Base-by-base conservation (phyloP, 1,140 invertebrate species). In the Rhizoglyphus robini region DNA sequence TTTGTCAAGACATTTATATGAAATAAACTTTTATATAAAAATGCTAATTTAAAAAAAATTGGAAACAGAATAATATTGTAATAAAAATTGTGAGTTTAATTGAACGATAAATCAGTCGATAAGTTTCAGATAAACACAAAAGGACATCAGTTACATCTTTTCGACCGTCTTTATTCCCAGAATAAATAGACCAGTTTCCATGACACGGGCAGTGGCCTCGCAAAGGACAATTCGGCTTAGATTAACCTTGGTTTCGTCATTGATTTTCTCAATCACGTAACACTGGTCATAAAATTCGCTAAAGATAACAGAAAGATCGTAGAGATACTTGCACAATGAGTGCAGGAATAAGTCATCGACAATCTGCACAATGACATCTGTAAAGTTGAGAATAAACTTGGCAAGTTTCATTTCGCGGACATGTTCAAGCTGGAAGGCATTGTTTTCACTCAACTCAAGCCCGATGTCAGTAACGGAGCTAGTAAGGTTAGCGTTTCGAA, bases 211-310 rank as follows among this genome's bases (percentile, higher is more conserved):
- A 18, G 95, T 94, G 1, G 85, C 88, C 81, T 99, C 94, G 74
- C 90, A 90, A 0, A 99, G 75, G 66, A 96, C 81, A 64, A 99
- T 82, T 68, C 96, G 83, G 65, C 85, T 84, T 75, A 86, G 85
- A 75, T 95, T 85, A 0, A 98, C 82, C 71, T 87, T 88, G 0
- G 87, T 75, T 69, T 93, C 86, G 73, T 84, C 86, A 57, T 29
- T 38, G 36, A 62, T 51, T 74, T 96, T 97, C 74, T 96, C 89
- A 57, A 99, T 84, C 72, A 96, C 98, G 74, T 99, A 99, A 75
- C 96, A 99, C 70, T 81, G 84, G 72, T 97, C 93, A 76, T 99
- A 99, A 75, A 99, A 99, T 74, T 99, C 96, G 0, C 79, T 79
- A 72, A 98, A 99, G 1, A 83, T 81, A 4, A 86, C 86, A n/a